These are phyloP conservation scores for Congeria kusceri DNA, from an alignment of 2,888 invertebrate species.

Conservation along the genomic window DNA sequence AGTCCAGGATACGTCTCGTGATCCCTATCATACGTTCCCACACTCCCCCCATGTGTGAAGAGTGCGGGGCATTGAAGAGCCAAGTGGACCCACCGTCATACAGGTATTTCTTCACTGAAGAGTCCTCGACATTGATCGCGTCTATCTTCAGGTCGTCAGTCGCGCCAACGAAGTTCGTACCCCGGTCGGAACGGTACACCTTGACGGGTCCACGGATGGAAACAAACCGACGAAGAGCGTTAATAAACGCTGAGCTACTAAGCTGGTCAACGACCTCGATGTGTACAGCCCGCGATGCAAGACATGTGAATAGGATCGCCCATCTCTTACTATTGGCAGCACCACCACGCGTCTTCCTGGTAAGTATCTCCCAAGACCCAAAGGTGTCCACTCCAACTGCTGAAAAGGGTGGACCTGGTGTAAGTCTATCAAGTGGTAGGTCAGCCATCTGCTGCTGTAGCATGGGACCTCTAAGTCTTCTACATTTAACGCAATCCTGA, in stretches of 20 bases:
- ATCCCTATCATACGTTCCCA: constrained; percentile 52
- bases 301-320: constrained; percentile 43
- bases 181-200: too few species aligned
- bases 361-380: constrained; percentile 39
- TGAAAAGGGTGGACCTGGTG: constrained; percentile 49
- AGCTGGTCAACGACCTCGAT: too few species aligned
- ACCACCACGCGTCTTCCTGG: constrained; percentile 42
- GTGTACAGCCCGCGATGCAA: too few species aligned
- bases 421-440: constrained; percentile 18
- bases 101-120: background rate
- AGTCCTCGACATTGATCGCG: constrained; percentile 16
- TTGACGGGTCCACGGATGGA: too few species aligned
- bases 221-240: too few species aligned
- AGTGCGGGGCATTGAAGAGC: constrained; percentile 26
- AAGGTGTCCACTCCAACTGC: constrained; percentile 52
- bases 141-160: constrained; percentile 31
- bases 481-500: too few species aligned
- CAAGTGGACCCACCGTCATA: constrained; percentile 26
- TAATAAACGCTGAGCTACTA: too few species aligned
- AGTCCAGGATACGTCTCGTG: constrained; percentile 27
- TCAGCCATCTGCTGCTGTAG: too few species aligned
- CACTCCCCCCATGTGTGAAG: constrained; percentile 13
- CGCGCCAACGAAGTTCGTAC: constrained; percentile 17
- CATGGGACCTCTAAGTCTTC: too few species aligned
- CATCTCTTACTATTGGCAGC: constrained; percentile 42